Evolutionary conservation across 2,797 vertebrate genomes (phyloP).

Genomic region (Cuculus canorus): DNA sequence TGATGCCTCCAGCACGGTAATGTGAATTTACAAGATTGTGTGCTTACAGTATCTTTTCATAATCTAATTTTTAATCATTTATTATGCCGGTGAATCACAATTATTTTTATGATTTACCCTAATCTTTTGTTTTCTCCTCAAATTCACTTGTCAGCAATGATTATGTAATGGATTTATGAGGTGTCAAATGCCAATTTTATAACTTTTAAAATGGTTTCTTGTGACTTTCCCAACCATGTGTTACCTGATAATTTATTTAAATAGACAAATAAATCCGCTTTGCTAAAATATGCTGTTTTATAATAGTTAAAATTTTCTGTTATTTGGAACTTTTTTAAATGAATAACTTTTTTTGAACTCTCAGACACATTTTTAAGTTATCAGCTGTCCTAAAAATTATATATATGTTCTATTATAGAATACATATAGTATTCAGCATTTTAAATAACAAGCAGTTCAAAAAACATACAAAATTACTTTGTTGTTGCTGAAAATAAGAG

Average conservation of each 20-base stretch:
- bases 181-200: neutral
- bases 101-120: neutral
- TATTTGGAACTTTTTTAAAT: neutral
- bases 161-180: neutral
- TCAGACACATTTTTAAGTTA: neutral
- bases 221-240: neutral
- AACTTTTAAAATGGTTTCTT: neutral
- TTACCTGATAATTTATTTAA: neutral
- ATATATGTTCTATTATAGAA: neutral
- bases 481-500: neutral
- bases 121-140: neutral
- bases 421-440: neutral
- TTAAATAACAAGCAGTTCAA: neutral
- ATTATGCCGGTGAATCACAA: neutral
- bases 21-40: neutral
- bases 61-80: neutral
- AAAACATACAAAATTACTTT: neutral
- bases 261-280: neutral
- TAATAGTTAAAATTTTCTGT: neutral
- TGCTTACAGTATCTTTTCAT: neutral
- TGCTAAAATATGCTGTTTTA: neutral
- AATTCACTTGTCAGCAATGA: neutral
- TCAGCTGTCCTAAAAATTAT: neutral
- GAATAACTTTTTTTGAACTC: neutral
- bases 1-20: neutral